phyloP scores from a whole-genome alignment of 2,113 vertebrate genomes.

The Hiodon tergisus region DNA sequence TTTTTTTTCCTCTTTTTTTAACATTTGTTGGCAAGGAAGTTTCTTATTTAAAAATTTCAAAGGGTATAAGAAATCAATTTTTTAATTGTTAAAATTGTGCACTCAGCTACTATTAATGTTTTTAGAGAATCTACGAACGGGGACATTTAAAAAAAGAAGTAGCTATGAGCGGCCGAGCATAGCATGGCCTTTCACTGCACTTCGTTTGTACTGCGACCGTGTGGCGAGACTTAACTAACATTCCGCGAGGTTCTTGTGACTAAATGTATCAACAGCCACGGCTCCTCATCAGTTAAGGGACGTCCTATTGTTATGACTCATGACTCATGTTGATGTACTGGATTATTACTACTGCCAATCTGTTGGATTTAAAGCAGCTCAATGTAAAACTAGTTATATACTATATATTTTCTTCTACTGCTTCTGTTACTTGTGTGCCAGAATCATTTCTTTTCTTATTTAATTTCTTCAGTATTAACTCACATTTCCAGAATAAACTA shows the following conservation, averaged over 20 bases:
- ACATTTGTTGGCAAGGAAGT: not conserved
- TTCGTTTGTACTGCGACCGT: not conserved
- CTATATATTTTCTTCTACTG: not conserved
- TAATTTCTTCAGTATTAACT: not conserved
- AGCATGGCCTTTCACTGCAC: no score
- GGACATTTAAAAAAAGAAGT: not conserved
- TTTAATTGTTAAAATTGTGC: not conserved
- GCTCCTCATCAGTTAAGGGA: not conserved
- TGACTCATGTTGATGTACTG: not conserved
- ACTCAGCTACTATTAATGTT: not conserved
- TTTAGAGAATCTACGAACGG: not conserved
- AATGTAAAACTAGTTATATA: conserved; percentile 1
- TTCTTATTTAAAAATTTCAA: conserved; percentile 1
- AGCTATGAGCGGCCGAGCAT: not conserved
- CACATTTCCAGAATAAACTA: not conserved
- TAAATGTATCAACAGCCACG: not conserved
- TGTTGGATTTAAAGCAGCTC: not conserved
- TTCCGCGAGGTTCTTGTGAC: no score
- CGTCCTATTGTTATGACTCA: not conserved
- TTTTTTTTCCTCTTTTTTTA: conserved; percentile 6
- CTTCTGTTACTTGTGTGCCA: not conserved
- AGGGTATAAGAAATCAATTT: not conserved
- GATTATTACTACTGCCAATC: not conserved
- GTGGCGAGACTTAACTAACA: no score
- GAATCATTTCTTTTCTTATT: not conserved